A percentile compares a stretch with the other conserved stretches of the same genome.
phyloP scores from a whole-genome alignment of 2,797 vertebrate genomes.

The Synaphobranchus kaupii region DNA sequence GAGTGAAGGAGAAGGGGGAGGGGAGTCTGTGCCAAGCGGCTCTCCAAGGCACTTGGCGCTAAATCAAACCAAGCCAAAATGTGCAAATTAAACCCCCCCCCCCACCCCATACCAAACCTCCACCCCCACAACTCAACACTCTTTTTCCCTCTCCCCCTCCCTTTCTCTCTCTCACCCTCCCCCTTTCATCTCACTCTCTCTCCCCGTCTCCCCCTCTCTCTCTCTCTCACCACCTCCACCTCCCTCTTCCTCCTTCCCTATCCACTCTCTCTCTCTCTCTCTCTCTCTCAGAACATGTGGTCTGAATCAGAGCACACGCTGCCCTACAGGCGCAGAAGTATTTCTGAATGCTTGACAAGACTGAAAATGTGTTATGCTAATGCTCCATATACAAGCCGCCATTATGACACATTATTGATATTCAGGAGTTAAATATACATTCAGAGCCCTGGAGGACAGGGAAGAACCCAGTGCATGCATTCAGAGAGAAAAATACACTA shows the following conservation, averaged over 20 bases:
- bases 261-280: not conserved
- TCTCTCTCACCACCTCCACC: conserved; percentile 37
- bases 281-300: not conserved
- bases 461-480: not conserved
- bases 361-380: conserved; percentile 9
- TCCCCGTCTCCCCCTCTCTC: too few species aligned
- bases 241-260: not conserved
- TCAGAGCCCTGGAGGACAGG: not conserved
- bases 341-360: not conserved
- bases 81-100: not conserved
- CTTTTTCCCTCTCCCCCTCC: conserved; percentile 19
- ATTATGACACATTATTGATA: not conserved
- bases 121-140: not conserved
- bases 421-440: not conserved
- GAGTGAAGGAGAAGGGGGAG: too few species aligned
- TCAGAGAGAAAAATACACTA: not conserved
- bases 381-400: not conserved
- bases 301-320: not conserved
- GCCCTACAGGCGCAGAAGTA: not conserved
- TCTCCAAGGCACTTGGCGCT: not conserved
- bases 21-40: not conserved
- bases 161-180: conserved; percentile 40
- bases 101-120: too few species aligned
- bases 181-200: conserved; percentile 37
- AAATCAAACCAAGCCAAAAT: not conserved